phyloP scores from a whole-genome alignment of 2,888 invertebrate genomes.

The Drosophila differens region DNA sequence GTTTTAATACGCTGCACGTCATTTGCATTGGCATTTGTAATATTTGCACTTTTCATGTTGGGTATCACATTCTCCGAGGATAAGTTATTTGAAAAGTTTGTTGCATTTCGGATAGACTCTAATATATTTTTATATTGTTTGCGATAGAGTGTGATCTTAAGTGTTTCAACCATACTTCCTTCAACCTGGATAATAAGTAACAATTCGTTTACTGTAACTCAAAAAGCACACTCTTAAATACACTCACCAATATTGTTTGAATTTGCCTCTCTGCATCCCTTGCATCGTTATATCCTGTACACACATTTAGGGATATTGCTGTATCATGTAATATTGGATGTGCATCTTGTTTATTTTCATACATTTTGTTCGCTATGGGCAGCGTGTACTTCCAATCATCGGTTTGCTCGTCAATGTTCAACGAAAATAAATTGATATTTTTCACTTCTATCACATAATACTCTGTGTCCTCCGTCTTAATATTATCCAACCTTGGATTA shows the following conservation, averaged over 20 bases:
- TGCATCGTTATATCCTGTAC: conserved; percentile 52
- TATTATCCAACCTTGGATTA: conserved; percentile 34
- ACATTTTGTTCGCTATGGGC: conserved; percentile 89
- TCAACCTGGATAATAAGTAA: conserved; percentile 86
- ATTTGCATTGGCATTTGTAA: conserved; percentile 11
- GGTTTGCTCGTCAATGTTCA: conserved; percentile 87
- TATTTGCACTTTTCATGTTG: conserved; percentile 33
- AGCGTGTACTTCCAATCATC: conserved; percentile 83
- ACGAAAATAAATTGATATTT: conserved; percentile 94
- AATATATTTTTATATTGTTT: conserved; percentile 96
- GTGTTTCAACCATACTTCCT: conserved; percentile 92
- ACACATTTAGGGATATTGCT: conserved; percentile 88
- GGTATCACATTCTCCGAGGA: conserved; percentile 33
- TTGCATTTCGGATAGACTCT: conserved; percentile 87
- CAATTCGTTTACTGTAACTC: not conserved
- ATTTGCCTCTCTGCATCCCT: conserved; percentile 40
- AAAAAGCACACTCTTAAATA: not conserved
- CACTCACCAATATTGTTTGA: conserved; percentile 58
- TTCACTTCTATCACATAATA: conserved; percentile 90
- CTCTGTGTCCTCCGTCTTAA: conserved; percentile 53
- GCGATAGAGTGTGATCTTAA: conserved; percentile 94
- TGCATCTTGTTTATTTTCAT: conserved; percentile 91
- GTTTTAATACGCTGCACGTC: conserved; percentile 59
- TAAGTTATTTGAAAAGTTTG: conserved; percentile 60
- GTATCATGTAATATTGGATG: conserved; percentile 96